Conservation (phyloP, 1,140 invertebrate species). For the Lepidurus arcticus region DNA sequence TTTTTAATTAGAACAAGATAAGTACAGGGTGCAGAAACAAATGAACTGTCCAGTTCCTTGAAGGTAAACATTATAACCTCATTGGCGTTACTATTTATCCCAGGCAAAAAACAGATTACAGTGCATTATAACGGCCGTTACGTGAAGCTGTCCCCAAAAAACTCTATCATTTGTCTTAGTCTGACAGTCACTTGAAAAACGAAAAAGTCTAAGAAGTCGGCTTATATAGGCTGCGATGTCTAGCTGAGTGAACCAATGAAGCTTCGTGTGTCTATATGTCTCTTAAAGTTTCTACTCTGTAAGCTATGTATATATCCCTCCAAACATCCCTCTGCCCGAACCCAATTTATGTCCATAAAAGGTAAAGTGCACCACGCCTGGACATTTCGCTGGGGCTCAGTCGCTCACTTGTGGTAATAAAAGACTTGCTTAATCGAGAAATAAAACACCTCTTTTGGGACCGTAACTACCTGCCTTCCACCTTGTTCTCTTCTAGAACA, state of each 20-base stretch:
- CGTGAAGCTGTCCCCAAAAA: neutral
- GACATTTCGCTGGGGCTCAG: neutral
- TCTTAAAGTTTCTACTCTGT: neutral
- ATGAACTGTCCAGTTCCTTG: no score
- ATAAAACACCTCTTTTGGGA: neutral
- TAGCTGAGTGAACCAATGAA: slow-evolving; percentile 13
- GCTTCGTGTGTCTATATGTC: neutral
- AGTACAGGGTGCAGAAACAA: no score
- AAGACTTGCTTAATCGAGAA: slow-evolving; percentile 2
- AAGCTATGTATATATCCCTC: slow-evolving; percentile 1
- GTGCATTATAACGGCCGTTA: neutral
- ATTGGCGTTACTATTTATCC: no score
- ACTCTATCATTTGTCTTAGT: neutral
- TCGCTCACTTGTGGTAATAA: neutral
- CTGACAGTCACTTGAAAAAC: neutral
- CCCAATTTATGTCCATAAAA: slow-evolving; percentile 19
- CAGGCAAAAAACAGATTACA: no score
- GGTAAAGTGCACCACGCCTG: slow-evolving; percentile 7
- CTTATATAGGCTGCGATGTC: neutral
- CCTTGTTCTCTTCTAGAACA: neutral
- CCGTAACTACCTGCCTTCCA: neutral
- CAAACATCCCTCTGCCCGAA: neutral
- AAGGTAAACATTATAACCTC: no score
- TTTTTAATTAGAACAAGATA: no score
- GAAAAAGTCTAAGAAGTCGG: no score